A percentile compares a stretch with the other conserved stretches of the same genome.
Evolutionary conservation across 1,140 invertebrate genomes (phyloP).

Genomic region (Diplogasteroides magnus): DNA sequence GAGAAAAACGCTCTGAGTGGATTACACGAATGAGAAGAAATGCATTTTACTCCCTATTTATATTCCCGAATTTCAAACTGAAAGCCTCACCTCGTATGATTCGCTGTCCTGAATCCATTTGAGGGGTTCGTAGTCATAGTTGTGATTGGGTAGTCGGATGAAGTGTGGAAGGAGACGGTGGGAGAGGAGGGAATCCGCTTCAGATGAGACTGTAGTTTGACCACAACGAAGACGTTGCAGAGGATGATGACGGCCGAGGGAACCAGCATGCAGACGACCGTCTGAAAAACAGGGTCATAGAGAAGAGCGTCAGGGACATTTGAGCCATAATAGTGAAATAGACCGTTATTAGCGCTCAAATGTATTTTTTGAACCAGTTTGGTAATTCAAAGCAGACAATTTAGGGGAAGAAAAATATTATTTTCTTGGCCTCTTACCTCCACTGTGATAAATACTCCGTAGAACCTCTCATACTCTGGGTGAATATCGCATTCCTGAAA

Average conservation of each 20-base stretch:
- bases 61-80: too few relatives aligned
- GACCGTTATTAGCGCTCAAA: too few relatives aligned
- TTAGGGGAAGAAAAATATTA: too few relatives aligned
- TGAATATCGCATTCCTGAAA: constrained; percentile 43
- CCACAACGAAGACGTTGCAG: constrained; percentile 45
- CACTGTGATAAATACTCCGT: constrained; percentile 28
- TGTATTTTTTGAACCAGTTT: too few relatives aligned
- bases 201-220: constrained; percentile 41
- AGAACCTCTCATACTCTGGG: constrained; percentile 39
- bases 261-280: constrained; percentile 45
- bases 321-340: too few relatives aligned
- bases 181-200: constrained; percentile 35
- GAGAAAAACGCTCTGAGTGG: too few relatives aligned
- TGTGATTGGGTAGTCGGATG: background rate
- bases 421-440: constrained; percentile 19
- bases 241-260: constrained; percentile 43
- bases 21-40: too few relatives aligned
- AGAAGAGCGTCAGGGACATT: too few relatives aligned
- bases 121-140: background rate
- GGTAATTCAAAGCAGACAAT: too few relatives aligned
- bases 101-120: background rate
- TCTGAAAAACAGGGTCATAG: too few relatives aligned
- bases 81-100: constrained; percentile 12
- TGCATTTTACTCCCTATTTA: too few relatives aligned
- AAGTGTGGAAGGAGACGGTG: background rate